Base-by-base conservation (phyloP, 2,888 invertebrate species). In the Acleris emargana region DNA sequence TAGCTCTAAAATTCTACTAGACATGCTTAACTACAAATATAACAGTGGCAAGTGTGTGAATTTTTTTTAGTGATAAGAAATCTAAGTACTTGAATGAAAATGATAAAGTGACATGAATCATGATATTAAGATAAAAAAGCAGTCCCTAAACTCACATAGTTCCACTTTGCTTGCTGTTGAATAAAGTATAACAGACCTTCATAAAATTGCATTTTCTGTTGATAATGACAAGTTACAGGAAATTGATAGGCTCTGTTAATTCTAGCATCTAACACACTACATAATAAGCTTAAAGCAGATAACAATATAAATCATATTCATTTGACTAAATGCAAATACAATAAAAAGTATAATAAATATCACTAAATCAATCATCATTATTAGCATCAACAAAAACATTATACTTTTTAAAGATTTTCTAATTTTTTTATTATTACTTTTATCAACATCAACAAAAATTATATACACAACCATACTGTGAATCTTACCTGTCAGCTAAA, bases 401-500 rank as follows among this genome's bases (percentile, higher is more conserved):
- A n/a, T n/a, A n/a, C n/a, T n/a, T n/a, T n/a, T n/a, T n/a, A n/a
- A n/a, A n/a, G n/a, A n/a, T n/a, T n/a, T n/a, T n/a, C n/a, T n/a
- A n/a, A n/a, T n/a, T n/a, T n/a, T n/a, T n/a, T n/a, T n/a, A n/a
- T n/a, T 28, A 9, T 28, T 1, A 5, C n/a, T 25, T 5, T 5
- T 25, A 25, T 25, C 6, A 25, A 25, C 7, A 25, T 5, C 7
- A 28, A 28, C 7, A 32, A 28, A 28, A 22, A 28, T 0, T 6
- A 28, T 28, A 2, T 0, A 9, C 32, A 32, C n/a, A 32, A 32
- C 1, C 7, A 7, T 28, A 32, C 9, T 9, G 32, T 9, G 3
- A 32, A 32, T 61, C 71, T 84, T 78, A 95, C 95, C 96, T 95
- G 78, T 96, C 95, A 71, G 95, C 95, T 57, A 97, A 93, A 13